Evolutionary conservation across 2,113 vertebrate species (phyloP).

Genomic region (Chionodraco myersi): DNA sequence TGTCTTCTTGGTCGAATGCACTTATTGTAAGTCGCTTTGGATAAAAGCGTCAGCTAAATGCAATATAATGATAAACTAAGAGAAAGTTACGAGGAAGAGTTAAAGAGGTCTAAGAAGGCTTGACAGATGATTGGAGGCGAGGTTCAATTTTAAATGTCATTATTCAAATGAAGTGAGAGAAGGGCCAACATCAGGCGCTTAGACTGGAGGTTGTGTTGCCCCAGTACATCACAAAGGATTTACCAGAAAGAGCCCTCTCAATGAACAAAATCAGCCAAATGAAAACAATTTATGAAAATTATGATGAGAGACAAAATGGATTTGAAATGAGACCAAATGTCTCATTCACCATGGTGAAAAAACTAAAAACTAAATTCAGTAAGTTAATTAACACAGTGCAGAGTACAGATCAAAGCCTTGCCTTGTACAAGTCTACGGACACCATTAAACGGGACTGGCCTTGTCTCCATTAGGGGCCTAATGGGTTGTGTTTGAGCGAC

Average conservation of each 20-base stretch:
- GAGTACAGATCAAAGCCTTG: conserved; percentile 63
- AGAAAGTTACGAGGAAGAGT: background rate
- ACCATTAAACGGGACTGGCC: conserved; percentile 50
- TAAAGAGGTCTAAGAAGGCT: background rate
- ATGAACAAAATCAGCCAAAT: conserved; percentile 21
- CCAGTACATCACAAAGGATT: conserved; percentile 17
- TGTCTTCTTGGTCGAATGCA: too few species aligned
- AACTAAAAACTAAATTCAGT: conserved; percentile 46
- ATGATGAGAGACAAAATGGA: conserved; percentile 38
- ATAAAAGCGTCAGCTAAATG: too few species aligned
- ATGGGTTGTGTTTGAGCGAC: conserved; percentile 69
- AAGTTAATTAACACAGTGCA: conserved; percentile 55
- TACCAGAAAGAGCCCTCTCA: background rate
- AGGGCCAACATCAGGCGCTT: background rate
- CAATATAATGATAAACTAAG: background rate
- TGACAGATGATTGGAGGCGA: background rate
- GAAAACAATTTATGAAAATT: background rate
- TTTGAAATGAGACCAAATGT: conserved; percentile 19
- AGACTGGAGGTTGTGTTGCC: conserved; percentile 1
- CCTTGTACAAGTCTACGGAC: conserved; percentile 48
- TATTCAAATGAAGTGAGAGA: conserved; percentile 39
- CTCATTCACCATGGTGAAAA: conserved; percentile 2
- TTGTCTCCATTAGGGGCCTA: conserved; percentile 66
- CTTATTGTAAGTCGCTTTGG: too few species aligned
- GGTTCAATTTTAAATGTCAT: background rate